Conservation (phyloP, 2,113 vertebrate species). For the Himantopus leucocephalus region DNA sequence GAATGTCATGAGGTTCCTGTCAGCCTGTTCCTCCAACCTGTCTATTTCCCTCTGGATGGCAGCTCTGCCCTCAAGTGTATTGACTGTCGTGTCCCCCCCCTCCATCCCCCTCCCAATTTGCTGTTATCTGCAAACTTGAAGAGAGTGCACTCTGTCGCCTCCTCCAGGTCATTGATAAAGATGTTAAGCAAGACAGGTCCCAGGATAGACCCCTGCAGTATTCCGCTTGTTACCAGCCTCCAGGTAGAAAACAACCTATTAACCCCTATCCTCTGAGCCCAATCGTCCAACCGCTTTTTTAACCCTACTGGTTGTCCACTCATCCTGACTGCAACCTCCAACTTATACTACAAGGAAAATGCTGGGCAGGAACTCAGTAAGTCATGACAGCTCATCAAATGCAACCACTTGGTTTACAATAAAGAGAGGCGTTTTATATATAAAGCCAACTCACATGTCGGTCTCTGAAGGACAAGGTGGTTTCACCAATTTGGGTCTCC, state of each 20-base stretch:
- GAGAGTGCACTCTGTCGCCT: background rate
- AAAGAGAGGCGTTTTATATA: background rate
- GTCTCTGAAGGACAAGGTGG: conserved; percentile 78
- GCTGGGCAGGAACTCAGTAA: background rate
- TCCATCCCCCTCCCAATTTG: background rate
- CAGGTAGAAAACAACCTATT: background rate
- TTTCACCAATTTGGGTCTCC: conserved; percentile 87
- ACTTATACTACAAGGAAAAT: background rate
- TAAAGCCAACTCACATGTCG: conserved; percentile 78
- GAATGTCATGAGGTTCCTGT: too few species aligned
- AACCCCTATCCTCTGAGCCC: background rate
- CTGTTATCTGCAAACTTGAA: background rate
- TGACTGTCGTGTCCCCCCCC: background rate
- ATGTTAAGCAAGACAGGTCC: background rate
- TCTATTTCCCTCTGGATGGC: too few species aligned
- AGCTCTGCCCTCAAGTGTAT: background rate
- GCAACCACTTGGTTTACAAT: background rate
- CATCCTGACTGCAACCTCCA: background rate
- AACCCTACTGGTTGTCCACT: background rate
- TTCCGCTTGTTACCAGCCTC: background rate
- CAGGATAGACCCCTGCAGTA: background rate
- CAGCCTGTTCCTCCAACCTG: too few species aligned
- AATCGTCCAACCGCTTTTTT: background rate
- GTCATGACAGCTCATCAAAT: background rate
- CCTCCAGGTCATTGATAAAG: background rate